A percentile compares a stretch with the other conserved stretches of the same genome.
Evolutionary conservation across 2,888 invertebrate genomes (phyloP).

Genomic region (Tupiocoris notatus): DNA sequence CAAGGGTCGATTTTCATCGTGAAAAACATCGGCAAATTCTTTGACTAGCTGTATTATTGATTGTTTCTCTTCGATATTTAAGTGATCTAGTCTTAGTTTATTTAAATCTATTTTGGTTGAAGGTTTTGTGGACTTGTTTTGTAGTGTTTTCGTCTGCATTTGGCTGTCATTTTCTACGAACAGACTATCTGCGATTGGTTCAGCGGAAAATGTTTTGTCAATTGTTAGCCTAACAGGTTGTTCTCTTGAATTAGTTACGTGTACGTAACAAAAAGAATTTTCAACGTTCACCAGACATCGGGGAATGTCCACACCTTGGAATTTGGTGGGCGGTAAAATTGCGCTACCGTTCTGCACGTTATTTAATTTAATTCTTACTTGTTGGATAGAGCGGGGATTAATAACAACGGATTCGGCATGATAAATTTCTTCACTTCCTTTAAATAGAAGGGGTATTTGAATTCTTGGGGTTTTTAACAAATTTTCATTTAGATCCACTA

Average conservation of each 20-base stretch:
- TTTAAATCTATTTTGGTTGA: background rate
- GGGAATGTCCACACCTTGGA: slow-evolving; percentile 6
- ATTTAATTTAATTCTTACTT: background rate
- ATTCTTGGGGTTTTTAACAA: background rate
- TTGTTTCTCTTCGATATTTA: slow-evolving; percentile 7
- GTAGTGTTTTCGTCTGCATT: background rate
- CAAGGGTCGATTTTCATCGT: background rate
- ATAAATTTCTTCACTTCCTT: background rate
- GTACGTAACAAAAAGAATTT: background rate
- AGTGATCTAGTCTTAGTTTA: background rate
- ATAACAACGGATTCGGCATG: background rate
- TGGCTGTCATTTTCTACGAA: background rate
- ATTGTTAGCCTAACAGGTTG: slow-evolving; percentile 1
- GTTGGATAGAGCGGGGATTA: background rate
- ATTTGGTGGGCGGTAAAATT: background rate
- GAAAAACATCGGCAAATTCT: slow-evolving; percentile 6
- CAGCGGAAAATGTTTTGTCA: background rate
- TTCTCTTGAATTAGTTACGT: slow-evolving; percentile 2
- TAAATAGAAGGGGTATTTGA: background rate
- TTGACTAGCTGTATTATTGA: background rate
- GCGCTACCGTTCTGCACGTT: slow-evolving; percentile 23
- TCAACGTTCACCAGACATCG: background rate
- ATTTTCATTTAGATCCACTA: background rate
- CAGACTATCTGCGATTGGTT: background rate
- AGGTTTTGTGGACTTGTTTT: background rate